These are phyloP conservation scores for Oreochromis mossambicus DNA, from an alignment of 2,797 vertebrate genomes.

Conservation along the genomic window DNA sequence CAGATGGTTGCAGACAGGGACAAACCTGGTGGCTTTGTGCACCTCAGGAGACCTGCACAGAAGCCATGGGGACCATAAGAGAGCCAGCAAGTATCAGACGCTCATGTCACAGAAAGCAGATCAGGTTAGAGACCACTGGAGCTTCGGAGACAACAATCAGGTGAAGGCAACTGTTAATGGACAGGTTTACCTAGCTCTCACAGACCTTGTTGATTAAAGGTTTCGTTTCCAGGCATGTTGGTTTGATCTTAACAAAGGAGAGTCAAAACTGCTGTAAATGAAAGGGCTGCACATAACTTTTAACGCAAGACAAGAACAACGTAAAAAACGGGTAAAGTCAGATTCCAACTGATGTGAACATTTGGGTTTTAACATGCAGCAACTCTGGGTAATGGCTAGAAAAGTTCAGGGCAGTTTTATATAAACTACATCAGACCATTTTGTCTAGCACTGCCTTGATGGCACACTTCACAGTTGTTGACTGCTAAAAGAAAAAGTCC, in stretches of 20 bases:
- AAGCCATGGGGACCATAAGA: not conserved
- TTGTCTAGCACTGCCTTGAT: not conserved
- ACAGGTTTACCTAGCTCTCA: not conserved
- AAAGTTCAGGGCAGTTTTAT: not conserved
- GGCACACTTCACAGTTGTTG: not conserved
- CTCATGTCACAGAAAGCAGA: not conserved
- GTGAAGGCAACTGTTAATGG: not conserved
- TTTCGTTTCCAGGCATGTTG: not conserved
- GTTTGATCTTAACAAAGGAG: not conserved
- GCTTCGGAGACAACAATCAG: not conserved
- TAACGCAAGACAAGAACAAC: fast-evolving
- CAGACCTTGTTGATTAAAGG: not conserved
- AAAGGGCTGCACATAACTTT: not conserved
- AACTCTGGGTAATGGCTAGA: not conserved
- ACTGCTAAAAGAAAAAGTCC: not conserved
- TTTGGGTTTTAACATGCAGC: not conserved
- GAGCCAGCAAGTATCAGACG: not conserved
- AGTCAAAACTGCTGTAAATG: not conserved
- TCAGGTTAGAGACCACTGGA: not conserved
- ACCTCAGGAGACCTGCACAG: not conserved
- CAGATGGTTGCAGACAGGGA: not conserved
- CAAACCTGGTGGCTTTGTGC: not conserved
- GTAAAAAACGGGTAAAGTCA: not conserved
- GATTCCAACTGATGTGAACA: not conserved
- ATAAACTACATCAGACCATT: not conserved